These are phyloP conservation scores for Venturia canescens DNA, from an alignment of 1,140 invertebrate genomes.

Conservation along the genomic window DNA sequence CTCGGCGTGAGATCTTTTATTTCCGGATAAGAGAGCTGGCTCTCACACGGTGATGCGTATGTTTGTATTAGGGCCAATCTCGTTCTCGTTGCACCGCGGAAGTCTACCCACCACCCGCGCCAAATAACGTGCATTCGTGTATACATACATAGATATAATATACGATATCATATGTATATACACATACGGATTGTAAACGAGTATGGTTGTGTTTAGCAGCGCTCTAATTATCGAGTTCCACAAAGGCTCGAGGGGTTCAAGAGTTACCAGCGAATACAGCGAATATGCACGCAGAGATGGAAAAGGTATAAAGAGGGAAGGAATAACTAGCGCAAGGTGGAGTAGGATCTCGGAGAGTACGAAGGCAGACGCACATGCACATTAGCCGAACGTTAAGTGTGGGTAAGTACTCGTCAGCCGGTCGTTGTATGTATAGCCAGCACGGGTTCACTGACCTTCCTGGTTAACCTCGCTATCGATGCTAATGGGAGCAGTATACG, in stretches of 20 bases:
- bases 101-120: background rate
- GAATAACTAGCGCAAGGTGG: constrained; percentile 33
- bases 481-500: constrained; percentile 57
- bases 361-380: constrained; percentile 19
- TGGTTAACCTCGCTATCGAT: constrained; percentile 64
- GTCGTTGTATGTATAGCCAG: constrained; percentile 39
- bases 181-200: background rate
- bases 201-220: constrained; percentile 5
- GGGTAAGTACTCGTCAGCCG: constrained; percentile 14
- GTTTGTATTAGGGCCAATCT: background rate
- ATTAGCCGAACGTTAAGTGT: background rate
- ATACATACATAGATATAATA: background rate
- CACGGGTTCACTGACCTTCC: constrained; percentile 64
- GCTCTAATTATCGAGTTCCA: constrained; percentile 37
- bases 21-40: constrained; percentile 7
- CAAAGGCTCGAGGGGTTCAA: constrained; percentile 17
- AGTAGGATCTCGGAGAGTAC: constrained; percentile 6
- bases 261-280: background rate
- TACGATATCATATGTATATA: background rate
- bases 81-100: background rate
- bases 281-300: background rate
- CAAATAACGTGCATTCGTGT: background rate
- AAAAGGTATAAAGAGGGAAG: background rate
- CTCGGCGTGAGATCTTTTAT: constrained; percentile 22
- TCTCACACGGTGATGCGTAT: background rate